Evolutionary conservation across 2,113 vertebrate species (phyloP), one percentile per base, ranked within the genome.

Genomic region (Rhinichthys klamathensis): DNA sequence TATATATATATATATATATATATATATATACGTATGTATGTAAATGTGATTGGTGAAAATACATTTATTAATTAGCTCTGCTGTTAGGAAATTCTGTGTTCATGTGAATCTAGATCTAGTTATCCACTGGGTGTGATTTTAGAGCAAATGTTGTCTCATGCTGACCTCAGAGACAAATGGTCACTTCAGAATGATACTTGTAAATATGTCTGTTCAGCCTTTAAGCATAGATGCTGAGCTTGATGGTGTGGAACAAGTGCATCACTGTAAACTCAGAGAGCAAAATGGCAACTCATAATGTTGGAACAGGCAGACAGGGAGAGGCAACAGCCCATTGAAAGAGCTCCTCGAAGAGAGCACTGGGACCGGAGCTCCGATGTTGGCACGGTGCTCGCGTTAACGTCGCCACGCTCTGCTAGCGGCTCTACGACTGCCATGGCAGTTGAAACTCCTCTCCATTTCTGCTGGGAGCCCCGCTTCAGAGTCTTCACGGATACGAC

Each of bases 361-460:
- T 49, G 72, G 10, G 72, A 72, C 41, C 21, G 46, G 65, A 51
- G 72, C 27, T 30, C 76, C 65, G 44, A 70, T 60, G 58, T 63
- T 84, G 82, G 85, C 83, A 79, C 63, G 65, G 80, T 46, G 72
- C 56, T 81, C 27, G 41, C 63, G 72, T 86, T 88, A 83, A 82
- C 78, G 46, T 35, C 30, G 32, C 72, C 77, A 85, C 44, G 35
- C 84, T 82, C 78, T 21, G 49, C 84, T 89, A 61, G 51, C 81
- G 75, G 44, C 61, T 75, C 70, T 58, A 86, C 86, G 23, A 60
- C 58, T 65, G 49, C 56, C 77, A 13, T 86, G 76, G 84, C 84
- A 85, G 61, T 86, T 69, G 30, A 84, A 84, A 87, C 86, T 65
- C 82, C 74, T 81, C 60, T 87, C 67, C 58, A 41, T 87, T 87